These are phyloP conservation scores for Gastrophryne carolinensis DNA, from an alignment of 2,797 vertebrate species.

Conservation along the genomic window DNA sequence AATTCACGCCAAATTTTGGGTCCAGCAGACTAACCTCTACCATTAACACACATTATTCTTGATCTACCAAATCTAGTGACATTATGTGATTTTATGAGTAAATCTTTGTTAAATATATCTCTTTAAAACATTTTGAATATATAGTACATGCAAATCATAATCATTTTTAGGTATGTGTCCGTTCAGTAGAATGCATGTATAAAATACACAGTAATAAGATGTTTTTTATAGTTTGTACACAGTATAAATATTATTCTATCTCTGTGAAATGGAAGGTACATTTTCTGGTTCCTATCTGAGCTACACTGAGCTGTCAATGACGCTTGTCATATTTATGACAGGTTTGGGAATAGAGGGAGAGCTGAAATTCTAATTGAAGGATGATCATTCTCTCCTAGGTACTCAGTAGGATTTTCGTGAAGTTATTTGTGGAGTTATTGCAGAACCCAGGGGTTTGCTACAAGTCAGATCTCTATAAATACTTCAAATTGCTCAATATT, in stretches of 20 bases:
- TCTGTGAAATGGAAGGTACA: slow-evolving; percentile 5
- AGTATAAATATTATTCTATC: slow-evolving; percentile 21
- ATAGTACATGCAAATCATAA: not conserved
- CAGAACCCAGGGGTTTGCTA: slow-evolving; percentile 31
- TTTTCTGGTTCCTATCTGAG: slow-evolving; percentile 37
- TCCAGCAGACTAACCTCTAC: too few relatives aligned
- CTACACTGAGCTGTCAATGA: slow-evolving; percentile 20
- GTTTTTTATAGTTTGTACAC: slow-evolving; percentile 21
- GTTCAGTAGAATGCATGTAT: not conserved
- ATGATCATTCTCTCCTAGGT: slow-evolving; percentile 44
- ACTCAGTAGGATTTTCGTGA: slow-evolving; percentile 33
- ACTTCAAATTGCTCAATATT: slow-evolving; percentile 31
- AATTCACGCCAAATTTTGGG: too few relatives aligned
- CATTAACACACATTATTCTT: too few relatives aligned
- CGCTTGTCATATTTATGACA: slow-evolving; percentile 48
- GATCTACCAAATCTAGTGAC: too few relatives aligned
- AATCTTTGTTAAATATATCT: too few relatives aligned
- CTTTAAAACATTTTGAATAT: not conserved
- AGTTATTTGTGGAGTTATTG: slow-evolving; percentile 43
- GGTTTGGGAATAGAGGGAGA: slow-evolving; percentile 42
- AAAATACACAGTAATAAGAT: not conserved
- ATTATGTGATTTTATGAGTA: too few relatives aligned
- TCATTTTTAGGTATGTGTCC: not conserved
- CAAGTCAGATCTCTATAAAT: slow-evolving; percentile 32
- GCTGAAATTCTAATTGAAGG: slow-evolving; percentile 46